Conservation (phyloP, 1,140 invertebrate genomes). For the Hycleus phaleratus region DNA sequence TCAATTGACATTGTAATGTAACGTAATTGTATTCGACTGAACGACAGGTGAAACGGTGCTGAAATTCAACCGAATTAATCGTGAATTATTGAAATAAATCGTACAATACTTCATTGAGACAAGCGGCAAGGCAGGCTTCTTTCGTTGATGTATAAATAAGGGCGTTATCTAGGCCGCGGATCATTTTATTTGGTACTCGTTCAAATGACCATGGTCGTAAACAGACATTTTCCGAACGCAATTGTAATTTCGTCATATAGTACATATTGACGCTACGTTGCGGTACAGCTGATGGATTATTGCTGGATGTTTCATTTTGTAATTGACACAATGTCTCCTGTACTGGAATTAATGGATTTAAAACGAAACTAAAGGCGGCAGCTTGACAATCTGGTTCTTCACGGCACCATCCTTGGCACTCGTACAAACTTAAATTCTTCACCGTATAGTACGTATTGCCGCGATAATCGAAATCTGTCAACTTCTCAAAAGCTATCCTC, state of each 20-base stretch:
- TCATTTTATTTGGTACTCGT: conserved; percentile 84
- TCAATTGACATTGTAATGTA: conserved; percentile 81
- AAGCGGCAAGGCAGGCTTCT: conserved; percentile 85
- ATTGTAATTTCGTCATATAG: conserved; percentile 90
- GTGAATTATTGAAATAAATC: not conserved
- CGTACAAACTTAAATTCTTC: conserved; percentile 83
- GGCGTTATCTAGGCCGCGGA: conserved; percentile 81
- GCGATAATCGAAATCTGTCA: conserved; percentile 84
- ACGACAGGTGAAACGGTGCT: conserved; percentile 82
- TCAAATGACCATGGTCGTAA: conserved; percentile 88
- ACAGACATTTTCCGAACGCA: conserved; percentile 86
- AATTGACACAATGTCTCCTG: conserved; percentile 89
- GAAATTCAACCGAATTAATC: conserved; percentile 21
- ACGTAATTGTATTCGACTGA: conserved; percentile 92
- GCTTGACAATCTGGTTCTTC: conserved; percentile 87
- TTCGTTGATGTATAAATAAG: conserved; percentile 90
- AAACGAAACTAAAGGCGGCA: conserved; percentile 83
- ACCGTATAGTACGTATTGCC: conserved; percentile 89
- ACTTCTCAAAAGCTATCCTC: conserved; percentile 84
- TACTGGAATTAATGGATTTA: conserved; percentile 82
- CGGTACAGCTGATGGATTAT: conserved; percentile 74
- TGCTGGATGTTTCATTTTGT: conserved; percentile 85
- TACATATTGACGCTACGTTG: conserved; percentile 83
- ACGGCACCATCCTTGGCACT: conserved; percentile 90
- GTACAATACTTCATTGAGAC: conserved; percentile 72